These are phyloP conservation scores for Chrysodeixis includens DNA, from an alignment of 2,888 invertebrate species.

Conservation along the genomic window DNA sequence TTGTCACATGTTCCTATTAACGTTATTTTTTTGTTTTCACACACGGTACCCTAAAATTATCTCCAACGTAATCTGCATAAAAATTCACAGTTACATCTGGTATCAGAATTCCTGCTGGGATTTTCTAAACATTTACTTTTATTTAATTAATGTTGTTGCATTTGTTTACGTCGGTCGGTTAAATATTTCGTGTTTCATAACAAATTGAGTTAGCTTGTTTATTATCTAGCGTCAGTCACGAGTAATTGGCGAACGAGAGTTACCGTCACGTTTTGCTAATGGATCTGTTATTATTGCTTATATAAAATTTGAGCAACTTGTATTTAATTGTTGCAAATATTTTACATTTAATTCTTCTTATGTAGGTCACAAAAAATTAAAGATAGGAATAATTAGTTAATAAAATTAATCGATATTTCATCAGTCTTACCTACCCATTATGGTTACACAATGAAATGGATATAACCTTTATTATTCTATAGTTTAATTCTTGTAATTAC, in stretches of 20 bases:
- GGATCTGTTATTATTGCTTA: slow-evolving; percentile 33
- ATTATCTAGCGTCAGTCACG: slow-evolving; percentile 69
- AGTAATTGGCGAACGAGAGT: slow-evolving; percentile 68
- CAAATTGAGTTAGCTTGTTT: slow-evolving; percentile 70
- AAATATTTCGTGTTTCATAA: slow-evolving; percentile 71
- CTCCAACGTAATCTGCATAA: slow-evolving; percentile 48
- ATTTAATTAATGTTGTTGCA: slow-evolving; percentile 71
- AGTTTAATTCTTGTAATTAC: too few species aligned
- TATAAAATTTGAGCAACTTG: slow-evolving; percentile 22
- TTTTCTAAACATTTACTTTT: slow-evolving; percentile 68
- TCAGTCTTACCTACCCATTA: too few species aligned
- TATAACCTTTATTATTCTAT: too few species aligned
- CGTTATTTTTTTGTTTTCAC: slow-evolving; percentile 9
- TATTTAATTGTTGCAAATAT: slow-evolving; percentile 5
- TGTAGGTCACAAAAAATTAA: background rate
- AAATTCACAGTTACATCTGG: slow-evolving; percentile 44
- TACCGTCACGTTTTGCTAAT: slow-evolving; percentile 64
- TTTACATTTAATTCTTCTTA: too few species aligned
- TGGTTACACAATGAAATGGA: too few species aligned
- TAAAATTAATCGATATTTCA: too few species aligned
- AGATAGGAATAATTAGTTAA: too few species aligned
- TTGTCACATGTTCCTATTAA: background rate
- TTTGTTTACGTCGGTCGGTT: slow-evolving; percentile 73
- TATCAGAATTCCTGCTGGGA: slow-evolving; percentile 60
- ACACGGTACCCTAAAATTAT: slow-evolving; percentile 45